Percentiles rank a stretch among this genome's conserved stretches.
These are phyloP conservation scores for Nomada goodeniana DNA, from an alignment of 2,888 invertebrate genomes.

Conservation along the genomic window DNA sequence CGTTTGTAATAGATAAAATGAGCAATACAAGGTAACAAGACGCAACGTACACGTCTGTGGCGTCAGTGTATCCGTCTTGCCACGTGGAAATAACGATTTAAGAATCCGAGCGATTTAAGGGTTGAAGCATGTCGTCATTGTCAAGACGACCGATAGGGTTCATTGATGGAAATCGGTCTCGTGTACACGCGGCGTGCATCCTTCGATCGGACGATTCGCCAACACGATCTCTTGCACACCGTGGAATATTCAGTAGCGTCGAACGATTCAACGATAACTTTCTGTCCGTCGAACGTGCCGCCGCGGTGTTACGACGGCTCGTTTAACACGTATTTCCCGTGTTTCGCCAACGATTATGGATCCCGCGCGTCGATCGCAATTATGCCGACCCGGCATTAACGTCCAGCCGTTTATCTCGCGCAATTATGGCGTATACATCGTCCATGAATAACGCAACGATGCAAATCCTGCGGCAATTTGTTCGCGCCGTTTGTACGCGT, in stretches of 20 bases:
- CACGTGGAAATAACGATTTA: neutral
- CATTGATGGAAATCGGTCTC: neutral
- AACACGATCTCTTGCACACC: slow-evolving; percentile 31
- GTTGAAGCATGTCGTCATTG: no score
- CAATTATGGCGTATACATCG: slow-evolving; percentile 28
- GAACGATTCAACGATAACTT: slow-evolving; percentile 62
- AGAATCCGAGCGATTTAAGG: neutral
- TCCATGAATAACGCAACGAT: slow-evolving; percentile 8
- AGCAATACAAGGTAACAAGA: no score
- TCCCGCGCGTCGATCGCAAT: slow-evolving; percentile 47
- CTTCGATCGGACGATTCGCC: slow-evolving; percentile 45
- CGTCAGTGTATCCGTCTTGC: no score
- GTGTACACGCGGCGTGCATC: slow-evolving; percentile 2
- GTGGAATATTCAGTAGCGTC: slow-evolving; percentile 61
- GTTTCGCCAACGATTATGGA: slow-evolving; percentile 42
- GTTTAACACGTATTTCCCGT: slow-evolving; percentile 60
- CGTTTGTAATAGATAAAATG: no score
- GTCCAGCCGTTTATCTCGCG: slow-evolving; percentile 47
- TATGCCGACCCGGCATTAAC: slow-evolving; percentile 43
- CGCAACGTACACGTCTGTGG: no score
- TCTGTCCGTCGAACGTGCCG: slow-evolving; percentile 40
- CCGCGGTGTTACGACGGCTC: slow-evolving; percentile 35
- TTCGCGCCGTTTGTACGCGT: neutral
- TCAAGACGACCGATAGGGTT: neutral
- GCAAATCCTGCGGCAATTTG: neutral